Conservation (phyloP, 1,140 invertebrate species). For the Brachionus angularis region DNA sequence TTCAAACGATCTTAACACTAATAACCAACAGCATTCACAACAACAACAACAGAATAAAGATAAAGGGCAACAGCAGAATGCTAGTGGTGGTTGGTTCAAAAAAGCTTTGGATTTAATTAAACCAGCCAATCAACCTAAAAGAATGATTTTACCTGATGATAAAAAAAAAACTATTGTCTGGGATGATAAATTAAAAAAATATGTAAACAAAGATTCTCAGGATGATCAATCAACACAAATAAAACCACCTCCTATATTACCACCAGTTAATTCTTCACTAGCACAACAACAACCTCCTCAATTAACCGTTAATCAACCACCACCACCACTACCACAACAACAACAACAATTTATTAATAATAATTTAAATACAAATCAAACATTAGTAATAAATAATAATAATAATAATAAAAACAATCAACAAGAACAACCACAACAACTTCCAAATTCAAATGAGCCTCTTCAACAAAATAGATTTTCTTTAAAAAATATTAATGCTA, state of each 20-base stretch:
- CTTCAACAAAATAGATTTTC: constrained; percentile 4
- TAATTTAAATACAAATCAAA: no score
- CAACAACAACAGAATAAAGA: background rate
- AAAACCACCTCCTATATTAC: background rate
- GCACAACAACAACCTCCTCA: background rate
- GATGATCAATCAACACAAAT: background rate
- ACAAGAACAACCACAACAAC: no score
- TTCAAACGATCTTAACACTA: background rate
- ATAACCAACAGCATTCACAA: background rate
- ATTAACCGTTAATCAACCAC: background rate
- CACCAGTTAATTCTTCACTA: background rate
- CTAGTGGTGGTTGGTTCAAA: constrained; percentile 1
- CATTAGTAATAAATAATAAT: no score
- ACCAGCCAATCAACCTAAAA: constrained; percentile 6
- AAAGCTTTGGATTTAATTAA: background rate
- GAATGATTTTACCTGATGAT: constrained; percentile 37
- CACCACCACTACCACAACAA: background rate
- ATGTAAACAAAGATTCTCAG: constrained; percentile 19
- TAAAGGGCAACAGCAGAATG: background rate
- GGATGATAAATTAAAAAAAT: constrained; percentile 41
- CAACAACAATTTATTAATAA: no score
- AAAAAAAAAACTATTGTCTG: constrained; percentile 40
- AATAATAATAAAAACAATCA: no score
- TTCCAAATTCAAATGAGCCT: background rate
- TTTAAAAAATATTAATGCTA: constrained; percentile 5